Base-by-base conservation (phyloP, 2,113 vertebrate species). In the Hydrolagus affinis region DNA sequence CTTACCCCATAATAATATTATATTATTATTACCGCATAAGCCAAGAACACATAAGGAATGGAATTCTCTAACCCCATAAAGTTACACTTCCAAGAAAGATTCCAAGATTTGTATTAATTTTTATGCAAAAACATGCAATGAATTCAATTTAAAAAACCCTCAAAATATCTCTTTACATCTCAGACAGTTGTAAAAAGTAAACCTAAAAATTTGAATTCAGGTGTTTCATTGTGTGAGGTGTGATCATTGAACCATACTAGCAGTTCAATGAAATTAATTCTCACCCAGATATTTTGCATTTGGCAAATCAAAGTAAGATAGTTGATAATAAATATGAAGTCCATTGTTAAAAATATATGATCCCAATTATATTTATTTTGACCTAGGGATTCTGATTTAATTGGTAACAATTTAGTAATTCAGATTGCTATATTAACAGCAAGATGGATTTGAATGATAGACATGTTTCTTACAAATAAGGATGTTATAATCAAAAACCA, bases 131-230 rank as follows among this genome's bases (percentile, higher is more conserved):
- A 56, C 21, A 78, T 78, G 32, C 11, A 78, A 17, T 6, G 12
- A 11, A 62, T 19, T 64, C 21, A 44, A 30, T 60, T 3, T 11
- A 59, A 59, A 77, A 10, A n/a, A 77, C 57, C 19, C 64, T 80
- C 15, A 28, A n/a, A 80, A 62, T 44, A 80, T 80, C 14, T 44
- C 6, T 80, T 80, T 80, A 80, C 15, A 80, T 64, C 60, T 44
- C 44, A 44, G 44, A 44, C 44, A 44, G 44, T 44, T 44, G 44
- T 44, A 44, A 44, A 44, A 44, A 44, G 1, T 44, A 44, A 1
- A 44, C 44, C 6, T 44, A 44, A 44, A 44, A 44, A 44, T 44
- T 44, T 44, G 44, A 44, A 44, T 44, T 44, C 2, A 44, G 44
- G 44, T 44, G n/a, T n/a, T n/a, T n/a, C n/a, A n/a, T n/a, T n/a